Base-by-base conservation (phyloP, 2,797 vertebrate genomes). In the Rhinoraja longicauda region DNA sequence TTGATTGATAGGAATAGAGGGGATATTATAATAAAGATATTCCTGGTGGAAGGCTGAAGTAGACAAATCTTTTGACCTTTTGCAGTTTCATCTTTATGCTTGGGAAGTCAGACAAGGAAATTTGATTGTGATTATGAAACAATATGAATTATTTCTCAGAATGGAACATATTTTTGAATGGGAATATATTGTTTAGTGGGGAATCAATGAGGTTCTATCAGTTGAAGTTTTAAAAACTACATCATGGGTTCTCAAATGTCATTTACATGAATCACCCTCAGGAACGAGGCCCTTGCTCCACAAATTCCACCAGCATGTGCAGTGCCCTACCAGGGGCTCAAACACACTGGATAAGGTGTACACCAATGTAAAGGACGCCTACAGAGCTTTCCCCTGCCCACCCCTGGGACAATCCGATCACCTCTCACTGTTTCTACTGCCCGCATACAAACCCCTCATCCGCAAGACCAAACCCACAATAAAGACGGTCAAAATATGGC, bases 101-200 rank as follows among this genome's bases (percentile, higher is more conserved):
- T 24, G 29, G 36, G 36, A 10, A 62, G 57, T 86, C 82, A 64
- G 57, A 62, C 26, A 64, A 15, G 29, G 21, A 62, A 86, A 32
- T 86, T 62, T 86, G 82, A 62, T 86, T 86, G 57, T 86, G 29
- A 64, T 62, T 59, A 26, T 86, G 57, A 86, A 86, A 29, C 82
- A 86, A 9, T 86, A 62, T n/a, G 7, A 62, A 62, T 86, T 62
- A 29, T 17, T 86, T 86, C 1, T 17, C 1, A 53, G 53, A 86
- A 86, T n/a, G 57, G 82, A 62, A 86, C n/a, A n/a, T 64, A 9
- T 29, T 32, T 86, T 32, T n/a, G 15, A 86, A 62, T 62, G 59
- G 3, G 15, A 62, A 86, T 64, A n/a, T 64, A 86, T 86, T 32
- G 29, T 29, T 26, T 53, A 26, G 57, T 32, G 59, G 82, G 62